phyloP scores from a whole-genome alignment of 2,113 vertebrate genomes.

The Coptodon rendalli region DNA sequence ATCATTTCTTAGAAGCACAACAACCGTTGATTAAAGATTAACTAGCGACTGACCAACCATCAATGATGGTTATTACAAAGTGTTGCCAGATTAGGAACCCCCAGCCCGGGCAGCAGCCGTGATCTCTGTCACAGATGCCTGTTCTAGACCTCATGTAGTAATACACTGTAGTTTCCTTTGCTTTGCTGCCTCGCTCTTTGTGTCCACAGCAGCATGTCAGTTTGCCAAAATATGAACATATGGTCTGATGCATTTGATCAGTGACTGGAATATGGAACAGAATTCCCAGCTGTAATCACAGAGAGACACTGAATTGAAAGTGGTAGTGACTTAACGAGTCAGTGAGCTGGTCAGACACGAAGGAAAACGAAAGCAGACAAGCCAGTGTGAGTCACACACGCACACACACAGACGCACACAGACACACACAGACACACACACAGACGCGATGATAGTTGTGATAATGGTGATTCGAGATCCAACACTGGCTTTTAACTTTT shows the following conservation, averaged over 20 bases:
- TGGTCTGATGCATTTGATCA: background rate
- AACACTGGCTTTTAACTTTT: background rate
- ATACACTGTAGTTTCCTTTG: background rate
- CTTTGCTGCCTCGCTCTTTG: background rate
- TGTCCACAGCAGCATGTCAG: background rate
- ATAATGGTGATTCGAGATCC: background rate
- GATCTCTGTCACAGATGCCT: background rate
- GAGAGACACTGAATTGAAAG: background rate
- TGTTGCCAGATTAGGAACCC: background rate
- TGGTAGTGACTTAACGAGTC: background rate
- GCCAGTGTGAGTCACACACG: background rate
- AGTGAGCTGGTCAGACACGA: background rate
- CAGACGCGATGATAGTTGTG: background rate
- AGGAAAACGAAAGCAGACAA: background rate
- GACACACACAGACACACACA: rapidly evolving
- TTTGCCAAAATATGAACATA: background rate
- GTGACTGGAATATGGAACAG: background rate
- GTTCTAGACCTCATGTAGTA: background rate
- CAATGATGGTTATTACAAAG: background rate
- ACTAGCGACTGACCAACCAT: background rate
- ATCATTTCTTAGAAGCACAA: background rate
- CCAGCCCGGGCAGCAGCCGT: background rate
- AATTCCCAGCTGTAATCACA: background rate
- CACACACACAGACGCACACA: background rate
- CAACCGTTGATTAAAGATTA: background rate